Evolutionary conservation across 1,140 invertebrate genomes (phyloP).

Genomic region (Drosophila littoralis): DNA sequence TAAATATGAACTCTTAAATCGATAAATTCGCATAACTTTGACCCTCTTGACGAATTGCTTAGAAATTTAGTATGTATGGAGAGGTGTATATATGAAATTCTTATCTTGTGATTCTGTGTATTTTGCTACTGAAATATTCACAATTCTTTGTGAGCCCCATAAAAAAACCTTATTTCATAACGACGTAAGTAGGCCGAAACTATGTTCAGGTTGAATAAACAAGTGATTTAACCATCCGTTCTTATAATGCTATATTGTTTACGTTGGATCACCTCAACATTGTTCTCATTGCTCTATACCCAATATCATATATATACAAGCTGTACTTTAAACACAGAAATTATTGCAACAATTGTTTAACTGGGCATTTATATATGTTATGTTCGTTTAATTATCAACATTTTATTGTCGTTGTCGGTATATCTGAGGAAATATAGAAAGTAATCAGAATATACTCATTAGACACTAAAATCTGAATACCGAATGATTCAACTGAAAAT

Average conservation of each 20-base stretch:
- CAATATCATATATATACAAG: too few species aligned
- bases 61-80: too few species aligned
- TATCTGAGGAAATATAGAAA: constrained; percentile 32
- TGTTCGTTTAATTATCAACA: constrained; percentile 30
- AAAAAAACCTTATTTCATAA: too few species aligned
- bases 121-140: too few species aligned
- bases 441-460: constrained; percentile 66
- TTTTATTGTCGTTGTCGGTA: constrained; percentile 11
- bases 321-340: constrained; percentile 51
- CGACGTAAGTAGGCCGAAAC: too few species aligned
- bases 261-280: neutral
- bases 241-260: neutral
- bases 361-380: constrained; percentile 58
- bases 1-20: constrained; percentile 1
- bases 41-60: too few species aligned
- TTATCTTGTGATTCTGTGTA: too few species aligned
- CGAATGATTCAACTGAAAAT: constrained; percentile 20
- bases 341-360: constrained; percentile 46
- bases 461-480: constrained; percentile 18
- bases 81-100: too few species aligned
- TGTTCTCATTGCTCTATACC: neutral
- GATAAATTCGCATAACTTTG: neutral
- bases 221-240: too few species aligned
- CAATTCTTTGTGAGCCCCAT: too few species aligned
- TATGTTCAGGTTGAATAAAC: too few species aligned